Conservation (phyloP, 2,888 invertebrate genomes). For the Nephrotoma guestfalica region DNA sequence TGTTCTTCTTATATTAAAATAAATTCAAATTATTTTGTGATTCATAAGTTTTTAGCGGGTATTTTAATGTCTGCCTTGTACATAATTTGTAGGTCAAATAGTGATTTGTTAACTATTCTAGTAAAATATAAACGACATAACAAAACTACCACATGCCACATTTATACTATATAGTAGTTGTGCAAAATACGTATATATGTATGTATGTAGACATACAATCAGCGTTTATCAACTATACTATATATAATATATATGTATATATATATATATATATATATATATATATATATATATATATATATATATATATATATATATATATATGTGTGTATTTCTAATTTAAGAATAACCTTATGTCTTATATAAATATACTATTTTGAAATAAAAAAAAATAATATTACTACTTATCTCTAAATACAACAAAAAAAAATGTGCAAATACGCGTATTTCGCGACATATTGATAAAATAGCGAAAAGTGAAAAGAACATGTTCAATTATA, state of each 20-base stretch:
- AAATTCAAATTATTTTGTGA: background rate
- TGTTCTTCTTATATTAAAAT: background rate
- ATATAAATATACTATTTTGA: background rate
- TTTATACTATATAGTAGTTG: background rate
- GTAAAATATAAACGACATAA: background rate
- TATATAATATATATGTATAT: background rate
- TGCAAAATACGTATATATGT: background rate
- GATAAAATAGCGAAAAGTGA: background rate
- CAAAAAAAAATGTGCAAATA: background rate
- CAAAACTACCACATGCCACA: background rate
- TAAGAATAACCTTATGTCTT: background rate
- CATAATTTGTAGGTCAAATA: background rate
- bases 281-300: too few relatives aligned
- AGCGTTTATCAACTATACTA: background rate
- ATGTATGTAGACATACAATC: background rate
- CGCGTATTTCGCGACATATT: background rate
- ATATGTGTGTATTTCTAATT: background rate
- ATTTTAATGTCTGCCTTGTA: background rate
- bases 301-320: too few relatives aligned
- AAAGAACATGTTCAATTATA: background rate
- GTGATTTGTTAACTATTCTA: background rate
- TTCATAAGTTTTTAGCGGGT: background rate
- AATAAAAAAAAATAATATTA: background rate
- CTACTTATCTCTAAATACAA: background rate
- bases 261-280: too few relatives aligned